These are phyloP conservation scores for Acleris sparsana DNA, from an alignment of 2,888 invertebrate genomes.

Conservation along the genomic window DNA sequence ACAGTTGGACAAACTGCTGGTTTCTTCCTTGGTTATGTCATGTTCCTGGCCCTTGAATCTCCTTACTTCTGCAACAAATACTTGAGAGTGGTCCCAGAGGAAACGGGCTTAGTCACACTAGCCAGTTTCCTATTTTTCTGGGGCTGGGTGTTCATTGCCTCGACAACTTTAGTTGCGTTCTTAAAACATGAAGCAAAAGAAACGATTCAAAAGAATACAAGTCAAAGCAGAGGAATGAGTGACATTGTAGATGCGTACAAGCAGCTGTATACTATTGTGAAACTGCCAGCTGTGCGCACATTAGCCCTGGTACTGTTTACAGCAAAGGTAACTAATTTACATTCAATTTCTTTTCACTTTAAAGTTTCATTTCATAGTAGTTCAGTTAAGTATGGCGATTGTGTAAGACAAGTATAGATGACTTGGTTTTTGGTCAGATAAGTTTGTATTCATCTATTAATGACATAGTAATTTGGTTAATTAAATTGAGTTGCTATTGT, in stretches of 20 bases:
- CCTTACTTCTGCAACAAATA: conserved; percentile 98
- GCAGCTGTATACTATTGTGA: conserved; percentile 91
- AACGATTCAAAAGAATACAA: conserved; percentile 49
- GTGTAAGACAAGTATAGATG: too few species aligned
- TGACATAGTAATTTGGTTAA: too few species aligned
- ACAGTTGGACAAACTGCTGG: conserved; percentile 99
- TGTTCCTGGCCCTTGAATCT: conserved; percentile 98
- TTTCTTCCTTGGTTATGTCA: conserved; percentile 97
- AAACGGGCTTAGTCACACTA: conserved; percentile 88
- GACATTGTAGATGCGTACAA: conserved; percentile 89
- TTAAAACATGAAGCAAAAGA: conserved; percentile 92
- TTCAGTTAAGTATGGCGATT: too few species aligned
- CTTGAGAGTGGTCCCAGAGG: conserved; percentile 87
- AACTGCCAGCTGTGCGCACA: conserved; percentile 91
- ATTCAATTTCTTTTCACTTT: not conserved
- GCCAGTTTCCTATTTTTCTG: conserved; percentile 96
- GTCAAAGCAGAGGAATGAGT: conserved; percentile 64
- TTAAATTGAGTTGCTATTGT: too few species aligned
- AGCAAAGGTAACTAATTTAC: conserved; percentile 87
- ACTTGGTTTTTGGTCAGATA: too few species aligned
- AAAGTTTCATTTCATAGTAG: too few species aligned
- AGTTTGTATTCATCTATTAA: too few species aligned
- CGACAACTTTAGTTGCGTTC: conserved; percentile 94
- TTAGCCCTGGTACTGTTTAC: conserved; percentile 93
- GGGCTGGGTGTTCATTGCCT: conserved; percentile 95